Percentiles rank a stretch among this genome's conserved stretches.
Evolutionary conservation across 2,888 invertebrate species (phyloP).

Genomic region (Gortyna flavago): DNA sequence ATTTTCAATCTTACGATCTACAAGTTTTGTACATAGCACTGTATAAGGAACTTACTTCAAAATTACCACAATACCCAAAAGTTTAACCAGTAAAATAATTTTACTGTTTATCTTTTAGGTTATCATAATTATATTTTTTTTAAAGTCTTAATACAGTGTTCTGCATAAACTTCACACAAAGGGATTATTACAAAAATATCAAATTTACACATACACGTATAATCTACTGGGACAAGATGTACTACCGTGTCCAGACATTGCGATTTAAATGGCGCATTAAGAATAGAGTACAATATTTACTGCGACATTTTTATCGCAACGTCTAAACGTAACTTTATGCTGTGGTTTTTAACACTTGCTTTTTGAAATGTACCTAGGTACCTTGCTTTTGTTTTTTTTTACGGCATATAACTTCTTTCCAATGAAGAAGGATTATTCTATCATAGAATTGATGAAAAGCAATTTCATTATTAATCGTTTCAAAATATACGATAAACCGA

Average conservation of each 20-base stretch:
- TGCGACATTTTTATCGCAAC: conserved; percentile 34
- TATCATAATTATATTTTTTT: neutral
- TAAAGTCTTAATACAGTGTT: conserved; percentile 33
- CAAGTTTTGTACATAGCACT: conserved; percentile 40
- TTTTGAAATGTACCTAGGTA: neutral
- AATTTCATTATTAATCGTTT: neutral
- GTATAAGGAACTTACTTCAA: conserved; percentile 10
- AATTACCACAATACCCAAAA: neutral
- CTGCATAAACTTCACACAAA: conserved; percentile 37
- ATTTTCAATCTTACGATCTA: conserved; percentile 61
- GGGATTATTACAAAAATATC: conserved; percentile 65
- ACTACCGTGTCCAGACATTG: conserved; percentile 28
- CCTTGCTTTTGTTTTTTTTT: neutral
- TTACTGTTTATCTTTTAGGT: conserved; percentile 17
- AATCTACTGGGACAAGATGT: conserved; percentile 61
- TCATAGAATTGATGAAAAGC: neutral
- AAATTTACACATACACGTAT: conserved; percentile 56
- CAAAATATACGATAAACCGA: neutral
- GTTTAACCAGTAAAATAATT: conserved; percentile 8
- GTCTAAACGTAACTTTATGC: conserved; percentile 28
- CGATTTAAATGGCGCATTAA: conserved; percentile 27
- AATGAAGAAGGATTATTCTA: neutral
- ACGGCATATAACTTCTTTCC: conserved; percentile 15
- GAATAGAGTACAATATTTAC: conserved; percentile 49
- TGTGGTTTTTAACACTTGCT: conserved; percentile 32